These are phyloP conservation scores for Andrena cerasifolii DNA, from an alignment of 1,140 invertebrate species.

Conservation along the genomic window DNA sequence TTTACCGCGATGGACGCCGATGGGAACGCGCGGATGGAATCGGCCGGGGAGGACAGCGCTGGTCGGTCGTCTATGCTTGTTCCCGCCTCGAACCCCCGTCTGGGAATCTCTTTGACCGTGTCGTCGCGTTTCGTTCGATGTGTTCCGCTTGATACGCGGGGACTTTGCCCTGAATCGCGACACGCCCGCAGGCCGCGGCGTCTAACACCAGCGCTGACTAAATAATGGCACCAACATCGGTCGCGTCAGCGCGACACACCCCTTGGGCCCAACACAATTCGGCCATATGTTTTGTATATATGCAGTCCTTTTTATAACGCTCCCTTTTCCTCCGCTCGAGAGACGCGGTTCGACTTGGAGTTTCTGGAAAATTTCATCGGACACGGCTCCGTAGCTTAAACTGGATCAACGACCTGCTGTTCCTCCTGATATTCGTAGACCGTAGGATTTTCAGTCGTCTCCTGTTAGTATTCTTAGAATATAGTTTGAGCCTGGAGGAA, in stretches of 20 bases:
- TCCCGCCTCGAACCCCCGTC: conserved; percentile 33
- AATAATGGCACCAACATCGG: conserved; percentile 75
- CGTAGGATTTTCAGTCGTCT: no score
- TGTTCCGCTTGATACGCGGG: conserved; percentile 74
- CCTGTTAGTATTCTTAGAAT: no score
- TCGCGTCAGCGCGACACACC: not conserved
- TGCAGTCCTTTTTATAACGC: no score
- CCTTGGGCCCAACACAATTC: not conserved
- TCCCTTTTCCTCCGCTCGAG: not conserved
- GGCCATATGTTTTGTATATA: no score
- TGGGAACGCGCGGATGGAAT: conserved; percentile 37
- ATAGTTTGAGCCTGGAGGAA: no score
- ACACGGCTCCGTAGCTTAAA: not conserved
- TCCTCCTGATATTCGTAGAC: no score
- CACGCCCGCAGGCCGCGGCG: conserved; percentile 55
- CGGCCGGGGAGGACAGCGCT: conserved; percentile 21
- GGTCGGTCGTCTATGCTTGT: conserved; percentile 41
- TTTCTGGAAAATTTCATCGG: not conserved
- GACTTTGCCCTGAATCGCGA: conserved; percentile 52
- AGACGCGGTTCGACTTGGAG: not conserved
- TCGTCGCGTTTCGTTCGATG: conserved; percentile 70
- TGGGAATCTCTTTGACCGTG: conserved; percentile 55
- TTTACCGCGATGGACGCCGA: conserved; percentile 46
- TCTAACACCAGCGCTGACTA: conserved; percentile 60
- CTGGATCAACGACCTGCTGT: no score